phyloP scores from a whole-genome alignment of 2,888 invertebrate species.

The Sarcophaga rosellei region DNA sequence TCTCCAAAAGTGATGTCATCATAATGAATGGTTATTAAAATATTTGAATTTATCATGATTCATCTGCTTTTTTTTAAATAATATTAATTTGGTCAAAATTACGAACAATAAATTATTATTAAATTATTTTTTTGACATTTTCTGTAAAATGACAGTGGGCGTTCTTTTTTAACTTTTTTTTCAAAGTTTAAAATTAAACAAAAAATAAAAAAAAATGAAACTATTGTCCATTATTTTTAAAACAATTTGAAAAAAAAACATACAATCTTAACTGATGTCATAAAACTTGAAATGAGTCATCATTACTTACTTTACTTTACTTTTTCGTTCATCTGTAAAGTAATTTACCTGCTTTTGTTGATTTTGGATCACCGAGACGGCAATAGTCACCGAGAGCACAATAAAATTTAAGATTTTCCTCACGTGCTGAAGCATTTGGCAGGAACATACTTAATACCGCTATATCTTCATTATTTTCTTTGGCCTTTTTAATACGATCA shows the following conservation, averaged over 20 bases:
- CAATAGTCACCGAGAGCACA: conserved; percentile 90
- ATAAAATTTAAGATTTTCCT: conserved; percentile 88
- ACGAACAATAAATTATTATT: conserved; percentile 42
- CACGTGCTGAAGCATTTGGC: conserved; percentile 84
- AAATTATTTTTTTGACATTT: conserved; percentile 26
- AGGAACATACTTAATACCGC: conserved; percentile 93
- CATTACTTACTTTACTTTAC: neutral
- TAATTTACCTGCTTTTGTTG: conserved; percentile 88
- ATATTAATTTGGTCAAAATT: conserved; percentile 46
- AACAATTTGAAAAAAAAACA: neutral
- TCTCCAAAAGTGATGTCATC: conserved; percentile 31
- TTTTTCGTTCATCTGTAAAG: too few relatives aligned
- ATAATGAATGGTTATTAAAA: conserved; percentile 17
- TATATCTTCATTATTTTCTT: conserved; percentile 93
- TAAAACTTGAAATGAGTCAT: conserved; percentile 13
- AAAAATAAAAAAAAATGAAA: neutral
- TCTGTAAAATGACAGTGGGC: conserved; percentile 42
- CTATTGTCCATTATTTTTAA: neutral
- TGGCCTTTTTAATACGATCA: conserved; percentile 89
- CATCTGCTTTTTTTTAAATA: conserved; percentile 21
- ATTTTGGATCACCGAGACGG: conserved; percentile 88
- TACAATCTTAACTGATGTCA: conserved; percentile 35
- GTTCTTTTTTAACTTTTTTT: conserved; percentile 21
- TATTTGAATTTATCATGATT: conserved; percentile 10
- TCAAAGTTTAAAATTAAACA: neutral